Evolutionary conservation across 2,888 invertebrate species (phyloP).

Genomic region (Neria commutata): DNA sequence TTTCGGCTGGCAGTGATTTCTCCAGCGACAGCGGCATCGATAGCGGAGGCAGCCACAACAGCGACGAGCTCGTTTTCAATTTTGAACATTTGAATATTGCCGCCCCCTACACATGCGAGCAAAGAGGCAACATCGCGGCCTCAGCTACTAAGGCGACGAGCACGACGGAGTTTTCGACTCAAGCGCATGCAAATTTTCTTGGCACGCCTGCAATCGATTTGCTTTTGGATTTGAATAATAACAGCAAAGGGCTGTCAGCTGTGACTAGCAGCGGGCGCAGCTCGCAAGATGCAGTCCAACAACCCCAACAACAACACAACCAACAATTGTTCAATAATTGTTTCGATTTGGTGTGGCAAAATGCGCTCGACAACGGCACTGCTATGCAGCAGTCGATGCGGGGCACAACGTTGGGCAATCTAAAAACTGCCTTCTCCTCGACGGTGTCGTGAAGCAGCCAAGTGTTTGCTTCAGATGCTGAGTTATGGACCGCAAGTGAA

Average conservation of each 20-base stretch:
- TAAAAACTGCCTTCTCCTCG: slow-evolving; percentile 53
- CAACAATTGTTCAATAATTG: slow-evolving; percentile 60
- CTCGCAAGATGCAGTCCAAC: slow-evolving; percentile 21
- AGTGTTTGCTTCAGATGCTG: too few relatives aligned
- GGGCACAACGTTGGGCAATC: slow-evolving; percentile 49
- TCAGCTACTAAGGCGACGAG: slow-evolving; percentile 21
- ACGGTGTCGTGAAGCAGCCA: slow-evolving; percentile 50
- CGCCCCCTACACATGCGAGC: slow-evolving; percentile 18
- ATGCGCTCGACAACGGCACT: slow-evolving; percentile 10
- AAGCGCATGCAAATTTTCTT: slow-evolving; percentile 31
- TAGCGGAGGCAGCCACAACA: slow-evolving; percentile 48
- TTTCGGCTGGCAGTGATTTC: slow-evolving; percentile 37
- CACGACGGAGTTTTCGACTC: slow-evolving; percentile 24
- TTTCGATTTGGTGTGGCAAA: slow-evolving; percentile 62
- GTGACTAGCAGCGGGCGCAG: slow-evolving; percentile 29
- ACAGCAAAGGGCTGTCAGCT: slow-evolving; percentile 25
- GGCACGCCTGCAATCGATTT: slow-evolving; percentile 49
- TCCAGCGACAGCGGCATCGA: slow-evolving; percentile 53
- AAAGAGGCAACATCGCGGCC: not conserved
- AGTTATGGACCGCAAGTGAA: not conserved
- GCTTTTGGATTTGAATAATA: slow-evolving; percentile 49
- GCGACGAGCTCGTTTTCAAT: slow-evolving; percentile 58
- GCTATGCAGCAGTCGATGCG: slow-evolving; percentile 41
- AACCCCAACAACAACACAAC: slow-evolving; percentile 33
- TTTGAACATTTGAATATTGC: slow-evolving; percentile 58